Evolutionary conservation across 64 coral and sea anemone species (phyloP).

Genomic region (Pocillopora verrucosa): DNA sequence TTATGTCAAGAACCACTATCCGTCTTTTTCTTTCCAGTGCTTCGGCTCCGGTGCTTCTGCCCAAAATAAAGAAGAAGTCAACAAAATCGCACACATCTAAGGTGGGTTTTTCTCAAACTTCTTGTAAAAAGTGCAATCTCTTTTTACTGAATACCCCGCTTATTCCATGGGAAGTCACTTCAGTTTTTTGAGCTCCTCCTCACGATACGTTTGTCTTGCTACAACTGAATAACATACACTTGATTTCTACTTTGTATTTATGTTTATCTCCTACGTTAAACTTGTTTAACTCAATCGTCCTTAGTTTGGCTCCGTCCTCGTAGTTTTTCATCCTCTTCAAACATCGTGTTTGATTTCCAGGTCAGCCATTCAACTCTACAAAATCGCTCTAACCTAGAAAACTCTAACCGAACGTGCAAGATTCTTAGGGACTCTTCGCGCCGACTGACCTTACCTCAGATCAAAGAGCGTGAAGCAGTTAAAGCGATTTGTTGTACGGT

Average conservation of each 20-base stretch:
- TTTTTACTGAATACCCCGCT: no score
- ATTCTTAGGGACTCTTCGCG: neutral
- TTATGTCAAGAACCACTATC: neutral
- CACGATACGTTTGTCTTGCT: no score
- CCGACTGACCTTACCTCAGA: neutral
- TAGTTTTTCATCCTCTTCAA: no score
- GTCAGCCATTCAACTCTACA: neutral
- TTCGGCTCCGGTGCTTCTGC: conserved; percentile 53
- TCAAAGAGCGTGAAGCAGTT: neutral
- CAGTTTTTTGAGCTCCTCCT: no score
- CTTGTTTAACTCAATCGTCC: no score
- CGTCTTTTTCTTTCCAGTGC: conserved; percentile 5
- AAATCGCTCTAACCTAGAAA: neutral
- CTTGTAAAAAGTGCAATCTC: no score
- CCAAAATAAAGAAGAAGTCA: conserved; percentile 58
- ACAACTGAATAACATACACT: no score
- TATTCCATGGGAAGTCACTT: no score
- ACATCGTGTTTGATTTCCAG: no score
- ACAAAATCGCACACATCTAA: conserved; percentile 34
- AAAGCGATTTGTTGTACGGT: neutral
- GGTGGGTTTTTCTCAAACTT: conserved; percentile 5
- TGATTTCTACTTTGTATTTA: no score
- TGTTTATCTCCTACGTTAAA: no score
- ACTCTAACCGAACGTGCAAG: neutral
- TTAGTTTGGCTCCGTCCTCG: no score